Base-by-base conservation (phyloP, 1,140 invertebrate species). In the Drosophila tsacasi region DNA sequence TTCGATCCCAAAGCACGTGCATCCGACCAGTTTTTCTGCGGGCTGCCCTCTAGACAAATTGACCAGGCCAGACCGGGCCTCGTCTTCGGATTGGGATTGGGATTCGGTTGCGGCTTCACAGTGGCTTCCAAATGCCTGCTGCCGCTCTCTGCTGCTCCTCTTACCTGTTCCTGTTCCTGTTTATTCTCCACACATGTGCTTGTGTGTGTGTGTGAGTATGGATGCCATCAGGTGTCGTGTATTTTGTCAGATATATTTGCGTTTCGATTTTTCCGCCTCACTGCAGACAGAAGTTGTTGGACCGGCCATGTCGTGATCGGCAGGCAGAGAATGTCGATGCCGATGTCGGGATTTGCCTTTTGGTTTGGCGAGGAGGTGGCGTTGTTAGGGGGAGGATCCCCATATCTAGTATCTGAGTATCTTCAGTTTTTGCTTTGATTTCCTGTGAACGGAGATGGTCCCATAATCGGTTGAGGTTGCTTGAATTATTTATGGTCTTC, bases 201-300 rank as follows among this genome's bases (percentile, higher is more conserved):
- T 60, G 21, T 35, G 10, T 47, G 19, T 46, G 39, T 27, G 32
- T 47, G 19, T 46, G 39, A 21, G 32, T 37, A 2, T 37, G 21
- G 64, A 71, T 80, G 73, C 61, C 83, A 89, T 87, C 84, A 87
- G 84, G 84, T 87, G 83, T 87, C 83, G 83, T 83, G 81, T 89
- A 87, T 89, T 87, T 83, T 81, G 84, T 84, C 81, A 87, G 77
- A 86, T 77, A 87, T 89, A 86, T 86, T 86, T 86, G 83, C 83
- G 80, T 86, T 87, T 77, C 76, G 83, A 69, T 77, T 77, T 77
- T 77, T 77, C 73, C 47, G 63, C 55, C 75, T 77, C 74, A 77
- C 57, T 62, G 74, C 52, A 77, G 75, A 61, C 52, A 77, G 75
- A 77, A 77, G 75, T 77, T 77, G 75, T 27, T 58, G 52, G 73